Conservation (phyloP, 2,888 invertebrate species). For the Parnassius mnemosyne region DNA sequence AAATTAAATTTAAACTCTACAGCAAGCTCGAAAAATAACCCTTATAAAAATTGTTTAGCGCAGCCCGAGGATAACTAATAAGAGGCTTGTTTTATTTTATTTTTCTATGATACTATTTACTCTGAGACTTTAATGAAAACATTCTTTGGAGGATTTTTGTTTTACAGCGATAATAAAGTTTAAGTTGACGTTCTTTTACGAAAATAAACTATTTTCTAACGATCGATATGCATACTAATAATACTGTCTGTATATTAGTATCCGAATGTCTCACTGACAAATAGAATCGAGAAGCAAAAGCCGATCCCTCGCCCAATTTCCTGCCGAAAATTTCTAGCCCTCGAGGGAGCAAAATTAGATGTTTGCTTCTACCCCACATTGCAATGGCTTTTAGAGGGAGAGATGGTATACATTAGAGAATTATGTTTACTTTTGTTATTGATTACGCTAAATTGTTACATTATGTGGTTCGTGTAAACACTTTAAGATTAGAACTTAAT, state of each 20-base stretch:
- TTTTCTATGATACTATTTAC: too few relatives aligned
- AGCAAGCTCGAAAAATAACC: too few relatives aligned
- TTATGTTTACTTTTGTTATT: slow-evolving; percentile 16
- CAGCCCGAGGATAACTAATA: too few relatives aligned
- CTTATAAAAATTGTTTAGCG: too few relatives aligned
- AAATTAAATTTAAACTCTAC: too few relatives aligned
- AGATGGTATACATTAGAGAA: slow-evolving; percentile 13
- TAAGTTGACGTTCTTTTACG: too few relatives aligned
- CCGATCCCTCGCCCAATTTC: slow-evolving; percentile 23
- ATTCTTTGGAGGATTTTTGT: too few relatives aligned
- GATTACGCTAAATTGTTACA: slow-evolving; percentile 7
- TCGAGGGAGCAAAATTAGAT: slow-evolving; percentile 24
- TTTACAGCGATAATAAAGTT: too few relatives aligned
- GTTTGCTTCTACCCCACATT: slow-evolving; percentile 16
- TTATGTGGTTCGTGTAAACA: not conserved
- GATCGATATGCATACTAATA: not conserved
- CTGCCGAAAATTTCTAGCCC: slow-evolving; percentile 17
- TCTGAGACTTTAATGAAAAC: too few relatives aligned
- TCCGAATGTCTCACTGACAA: slow-evolving; percentile 9
- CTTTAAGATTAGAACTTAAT: too few relatives aligned
- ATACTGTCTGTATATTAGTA: not conserved
- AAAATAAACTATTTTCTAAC: too few relatives aligned
- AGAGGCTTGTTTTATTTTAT: too few relatives aligned
- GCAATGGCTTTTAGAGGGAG: slow-evolving; percentile 16
- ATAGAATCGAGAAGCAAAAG: slow-evolving; percentile 14